Percentiles rank a stretch among this genome's conserved stretches.
phyloP scores from a whole-genome alignment of 2,113 vertebrate species.

The Phalacrocorax aristotelis region DNA sequence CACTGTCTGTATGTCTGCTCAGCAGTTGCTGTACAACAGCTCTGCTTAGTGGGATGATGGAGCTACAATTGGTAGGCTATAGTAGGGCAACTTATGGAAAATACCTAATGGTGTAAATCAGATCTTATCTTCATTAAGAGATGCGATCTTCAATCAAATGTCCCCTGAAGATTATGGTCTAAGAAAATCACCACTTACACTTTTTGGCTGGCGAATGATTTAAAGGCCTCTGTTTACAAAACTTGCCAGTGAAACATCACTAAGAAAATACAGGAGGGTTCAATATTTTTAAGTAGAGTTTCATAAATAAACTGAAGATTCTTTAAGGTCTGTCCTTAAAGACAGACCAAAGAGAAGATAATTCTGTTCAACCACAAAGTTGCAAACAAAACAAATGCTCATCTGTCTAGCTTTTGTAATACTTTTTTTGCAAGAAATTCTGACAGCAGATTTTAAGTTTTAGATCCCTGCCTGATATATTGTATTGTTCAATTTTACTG shows the following conservation, averaged over 20 bases:
- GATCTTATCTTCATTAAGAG: neutral
- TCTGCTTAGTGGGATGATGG: neutral
- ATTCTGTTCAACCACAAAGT: neutral
- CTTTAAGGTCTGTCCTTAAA: neutral
- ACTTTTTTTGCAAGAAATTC: neutral
- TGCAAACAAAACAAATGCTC: neutral
- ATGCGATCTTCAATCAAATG: neutral
- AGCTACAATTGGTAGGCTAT: neutral
- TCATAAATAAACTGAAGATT: neutral
- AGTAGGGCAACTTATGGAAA: neutral
- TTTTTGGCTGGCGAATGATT: neutral
- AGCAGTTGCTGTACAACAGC: neutral
- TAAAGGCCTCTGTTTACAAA: neutral
- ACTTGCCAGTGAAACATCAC: neutral
- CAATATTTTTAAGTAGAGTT: neutral
- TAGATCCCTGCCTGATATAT: neutral
- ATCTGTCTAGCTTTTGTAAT: neutral
- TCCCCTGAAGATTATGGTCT: neutral
- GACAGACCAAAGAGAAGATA: neutral
- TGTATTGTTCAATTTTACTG: neutral
- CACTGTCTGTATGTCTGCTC: neutral
- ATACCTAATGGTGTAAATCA: neutral
- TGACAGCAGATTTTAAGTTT: neutral
- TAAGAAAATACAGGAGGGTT: neutral
- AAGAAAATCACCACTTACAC: neutral